Evolutionary conservation across 2,888 invertebrate species (phyloP).

Genomic region (Prosopocoilus inquinatus): DNA sequence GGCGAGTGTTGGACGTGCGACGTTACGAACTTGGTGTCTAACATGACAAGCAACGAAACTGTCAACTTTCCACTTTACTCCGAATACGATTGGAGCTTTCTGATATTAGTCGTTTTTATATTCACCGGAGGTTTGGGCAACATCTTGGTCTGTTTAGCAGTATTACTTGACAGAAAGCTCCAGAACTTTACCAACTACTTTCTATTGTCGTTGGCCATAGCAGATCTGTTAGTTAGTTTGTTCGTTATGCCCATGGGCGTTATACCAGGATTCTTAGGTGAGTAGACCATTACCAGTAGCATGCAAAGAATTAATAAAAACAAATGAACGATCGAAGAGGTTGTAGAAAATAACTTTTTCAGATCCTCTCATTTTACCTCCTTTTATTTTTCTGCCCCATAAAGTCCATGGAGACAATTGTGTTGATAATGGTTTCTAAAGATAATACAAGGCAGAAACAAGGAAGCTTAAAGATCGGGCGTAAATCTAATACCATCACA

Average conservation of each 20-base stretch:
- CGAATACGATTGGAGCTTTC: slow-evolving; percentile 76
- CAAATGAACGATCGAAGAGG: too few relatives aligned
- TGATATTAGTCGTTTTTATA: slow-evolving; percentile 82
- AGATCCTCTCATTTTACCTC: too few relatives aligned
- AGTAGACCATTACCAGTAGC: too few relatives aligned
- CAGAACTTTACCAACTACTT: slow-evolving; percentile 97
- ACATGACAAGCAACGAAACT: slow-evolving; percentile 5
- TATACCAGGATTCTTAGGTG: slow-evolving; percentile 89
- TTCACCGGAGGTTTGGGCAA: slow-evolving; percentile 88
- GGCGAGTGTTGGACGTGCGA: slow-evolving; percentile 15
- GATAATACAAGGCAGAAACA: too few relatives aligned
- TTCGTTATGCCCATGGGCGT: slow-evolving; percentile 97
- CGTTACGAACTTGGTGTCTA: not conserved
- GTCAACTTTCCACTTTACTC: slow-evolving; percentile 11
- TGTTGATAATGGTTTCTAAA: too few relatives aligned
- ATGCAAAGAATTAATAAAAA: too few relatives aligned
- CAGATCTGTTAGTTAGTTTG: slow-evolving; percentile 88
- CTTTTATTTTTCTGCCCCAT: too few relatives aligned
- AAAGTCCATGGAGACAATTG: too few relatives aligned
- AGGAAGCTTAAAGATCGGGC: too few relatives aligned
- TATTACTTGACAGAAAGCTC: slow-evolving; percentile 82
- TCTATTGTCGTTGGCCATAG: slow-evolving; percentile 87
- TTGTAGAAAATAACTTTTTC: too few relatives aligned
- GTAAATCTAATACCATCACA: too few relatives aligned
- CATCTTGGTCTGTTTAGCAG: slow-evolving; percentile 89